phyloP scores from a whole-genome alignment of 92 coral and sea anemone genomes.

The Isaurus tuberculatus region DNA sequence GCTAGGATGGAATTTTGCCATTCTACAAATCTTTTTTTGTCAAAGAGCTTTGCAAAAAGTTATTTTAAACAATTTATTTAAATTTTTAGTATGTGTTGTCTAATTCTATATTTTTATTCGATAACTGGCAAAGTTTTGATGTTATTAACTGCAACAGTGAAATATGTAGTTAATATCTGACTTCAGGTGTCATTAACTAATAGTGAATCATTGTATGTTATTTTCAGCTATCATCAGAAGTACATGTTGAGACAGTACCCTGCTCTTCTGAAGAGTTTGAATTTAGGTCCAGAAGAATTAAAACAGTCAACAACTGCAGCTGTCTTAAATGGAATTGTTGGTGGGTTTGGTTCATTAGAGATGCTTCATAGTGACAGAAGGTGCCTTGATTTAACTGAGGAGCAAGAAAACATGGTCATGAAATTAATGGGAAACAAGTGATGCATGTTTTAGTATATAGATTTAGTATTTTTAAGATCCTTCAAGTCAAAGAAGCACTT shows the following conservation, averaged over 20 bases:
- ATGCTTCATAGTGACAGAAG: constrained; percentile 74
- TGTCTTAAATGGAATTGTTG: constrained; percentile 89
- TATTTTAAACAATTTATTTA: too few species aligned
- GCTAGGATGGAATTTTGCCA: too few species aligned
- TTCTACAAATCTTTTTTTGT: too few species aligned
- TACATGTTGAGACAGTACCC: constrained; percentile 75
- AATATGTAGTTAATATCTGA: too few species aligned
- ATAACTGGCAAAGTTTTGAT: too few species aligned
- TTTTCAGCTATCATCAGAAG: constrained; percentile 92
- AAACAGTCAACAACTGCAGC: constrained; percentile 84
- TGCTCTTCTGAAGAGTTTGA: constrained; percentile 69
- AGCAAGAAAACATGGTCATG: constrained; percentile 69
- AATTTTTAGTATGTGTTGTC: too few species aligned
- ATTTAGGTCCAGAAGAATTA: constrained; percentile 76
- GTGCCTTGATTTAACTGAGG: constrained; percentile 67
- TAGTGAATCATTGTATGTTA: neutral
- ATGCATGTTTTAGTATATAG: neutral
- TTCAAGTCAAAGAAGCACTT: neutral
- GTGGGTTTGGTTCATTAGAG: constrained; percentile 69
- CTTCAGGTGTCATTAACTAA: neutral
- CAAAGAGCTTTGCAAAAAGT: too few species aligned
- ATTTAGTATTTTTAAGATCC: too few species aligned
- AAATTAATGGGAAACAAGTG: constrained; percentile 56
- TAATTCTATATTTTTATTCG: too few species aligned
- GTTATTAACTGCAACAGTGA: too few species aligned